phyloP scores from a whole-genome alignment of 2,113 vertebrate genomes.

The Poeciliopsis occidentalis region DNA sequence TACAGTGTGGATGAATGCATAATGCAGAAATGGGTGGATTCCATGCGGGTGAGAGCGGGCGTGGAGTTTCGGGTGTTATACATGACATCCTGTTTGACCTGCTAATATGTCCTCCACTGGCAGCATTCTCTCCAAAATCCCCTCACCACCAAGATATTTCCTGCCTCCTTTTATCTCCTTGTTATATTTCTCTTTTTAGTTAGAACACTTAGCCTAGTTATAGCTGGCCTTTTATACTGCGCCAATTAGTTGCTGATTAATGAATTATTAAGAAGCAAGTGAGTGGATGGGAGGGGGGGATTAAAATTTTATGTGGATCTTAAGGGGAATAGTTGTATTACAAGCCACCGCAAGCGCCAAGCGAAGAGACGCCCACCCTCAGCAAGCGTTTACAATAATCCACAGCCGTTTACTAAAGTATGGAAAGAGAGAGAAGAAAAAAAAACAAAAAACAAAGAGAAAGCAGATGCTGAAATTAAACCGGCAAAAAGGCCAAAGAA shows the following conservation, averaged over 20 bases:
- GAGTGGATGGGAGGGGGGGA: conserved; percentile 55
- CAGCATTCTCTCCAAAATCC: conserved; percentile 1
- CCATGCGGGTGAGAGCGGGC: conserved; percentile 28
- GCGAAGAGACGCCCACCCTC: conserved; percentile 55
- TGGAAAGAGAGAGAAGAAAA: conserved; percentile 7
- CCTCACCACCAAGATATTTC: conserved; percentile 35
- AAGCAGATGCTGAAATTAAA: conserved; percentile 46
- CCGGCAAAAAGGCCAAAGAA: conserved; percentile 38
- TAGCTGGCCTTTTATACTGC: conserved; percentile 73
- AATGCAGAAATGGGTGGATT: conserved; percentile 49
- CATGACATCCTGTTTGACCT: conserved; percentile 52
- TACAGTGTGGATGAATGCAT: conserved; percentile 26
- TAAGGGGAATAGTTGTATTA: conserved; percentile 78
- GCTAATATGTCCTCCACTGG: conserved; percentile 35
- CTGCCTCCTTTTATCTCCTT: conserved; percentile 10
- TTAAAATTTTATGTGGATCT: conserved; percentile 80
- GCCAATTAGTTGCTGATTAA: conserved; percentile 82
- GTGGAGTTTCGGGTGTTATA: conserved; percentile 19
- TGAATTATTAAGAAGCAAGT: conserved; percentile 81
- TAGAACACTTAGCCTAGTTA: conserved; percentile 77
- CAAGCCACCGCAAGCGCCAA: conserved; percentile 72
- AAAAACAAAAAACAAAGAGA: conserved; percentile 6
- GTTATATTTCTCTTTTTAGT: conserved; percentile 43
- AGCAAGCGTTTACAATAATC: conserved; percentile 70
- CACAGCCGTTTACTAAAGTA: conserved; percentile 57